Evolutionary conservation across 2,888 invertebrate species (phyloP).

Genomic region (Linnaemya tessellans): DNA sequence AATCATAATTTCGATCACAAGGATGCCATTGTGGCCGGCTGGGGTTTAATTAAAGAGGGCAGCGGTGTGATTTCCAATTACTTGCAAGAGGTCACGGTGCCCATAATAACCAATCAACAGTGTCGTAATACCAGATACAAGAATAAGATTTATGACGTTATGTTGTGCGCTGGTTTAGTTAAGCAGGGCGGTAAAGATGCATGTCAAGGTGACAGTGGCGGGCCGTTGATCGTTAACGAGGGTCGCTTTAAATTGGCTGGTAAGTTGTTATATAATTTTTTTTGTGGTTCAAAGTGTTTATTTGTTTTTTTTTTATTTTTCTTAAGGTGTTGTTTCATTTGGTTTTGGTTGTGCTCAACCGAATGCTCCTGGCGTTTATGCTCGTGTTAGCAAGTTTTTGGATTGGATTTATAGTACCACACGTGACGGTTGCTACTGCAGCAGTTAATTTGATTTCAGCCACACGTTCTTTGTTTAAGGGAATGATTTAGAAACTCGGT

Average conservation of each 20-base stretch:
- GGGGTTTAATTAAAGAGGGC: constrained; percentile 80
- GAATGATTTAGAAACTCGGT: neutral
- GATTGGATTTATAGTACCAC: constrained; percentile 80
- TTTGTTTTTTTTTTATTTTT: neutral
- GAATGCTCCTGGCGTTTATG: constrained; percentile 82
- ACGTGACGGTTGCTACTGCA: constrained; percentile 79
- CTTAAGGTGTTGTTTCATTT: constrained; percentile 79
- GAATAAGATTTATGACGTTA: constrained; percentile 80
- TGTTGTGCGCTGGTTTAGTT: constrained; percentile 82
- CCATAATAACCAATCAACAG: constrained; percentile 80
- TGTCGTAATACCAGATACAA: constrained; percentile 80
- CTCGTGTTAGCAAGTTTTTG: constrained; percentile 80
- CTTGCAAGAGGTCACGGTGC: constrained; percentile 80
- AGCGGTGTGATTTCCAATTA: constrained; percentile 78
- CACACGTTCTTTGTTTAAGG: neutral
- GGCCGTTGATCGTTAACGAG: constrained; percentile 80
- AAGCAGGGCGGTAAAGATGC: constrained; percentile 81
- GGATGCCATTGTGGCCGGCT: constrained; percentile 81
- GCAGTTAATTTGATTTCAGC: constrained; percentile 66
- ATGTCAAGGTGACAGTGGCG: constrained; percentile 83
- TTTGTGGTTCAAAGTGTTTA: neutral
- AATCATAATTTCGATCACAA: constrained; percentile 79
- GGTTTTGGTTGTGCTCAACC: constrained; percentile 81
- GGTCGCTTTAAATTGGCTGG: constrained; percentile 79
- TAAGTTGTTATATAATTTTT: constrained; percentile 42